These are phyloP conservation scores for Pseudopleuronectes americanus DNA, from an alignment of 2,797 vertebrate genomes.

Conservation along the genomic window DNA sequence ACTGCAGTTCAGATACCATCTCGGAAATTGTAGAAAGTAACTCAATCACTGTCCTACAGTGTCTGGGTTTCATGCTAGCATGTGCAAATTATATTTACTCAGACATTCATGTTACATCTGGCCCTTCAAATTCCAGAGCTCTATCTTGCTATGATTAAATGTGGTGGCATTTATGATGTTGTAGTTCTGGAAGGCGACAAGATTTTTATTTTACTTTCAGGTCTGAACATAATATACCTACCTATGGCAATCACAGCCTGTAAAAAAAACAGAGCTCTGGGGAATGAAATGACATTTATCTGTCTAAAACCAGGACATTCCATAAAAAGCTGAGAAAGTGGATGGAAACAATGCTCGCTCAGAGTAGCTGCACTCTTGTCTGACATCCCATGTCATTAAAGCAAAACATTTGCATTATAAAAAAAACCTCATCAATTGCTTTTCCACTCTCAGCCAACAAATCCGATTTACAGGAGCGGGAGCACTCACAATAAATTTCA, in stretches of 20 bases:
- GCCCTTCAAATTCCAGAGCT: background rate
- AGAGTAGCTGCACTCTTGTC: slow-evolving; percentile 30
- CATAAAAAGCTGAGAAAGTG: slow-evolving; percentile 32
- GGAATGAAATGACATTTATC: slow-evolving; percentile 45
- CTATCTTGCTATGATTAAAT: background rate
- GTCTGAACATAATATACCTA: background rate
- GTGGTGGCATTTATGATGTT: background rate
- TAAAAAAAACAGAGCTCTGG: slow-evolving; percentile 11
- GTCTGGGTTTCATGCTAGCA: background rate
- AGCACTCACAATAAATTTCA: slow-evolving; percentile 24
- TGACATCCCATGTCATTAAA: slow-evolving; percentile 41
- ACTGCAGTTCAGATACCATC: slow-evolving; percentile 3
- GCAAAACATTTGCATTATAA: slow-evolving; percentile 37
- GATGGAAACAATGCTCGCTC: slow-evolving; percentile 32
- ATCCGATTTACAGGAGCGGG: slow-evolving; percentile 34
- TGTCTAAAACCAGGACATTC: slow-evolving; percentile 52
- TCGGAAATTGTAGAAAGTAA: background rate
- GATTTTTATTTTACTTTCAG: background rate
- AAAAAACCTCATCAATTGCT: slow-evolving; percentile 8
- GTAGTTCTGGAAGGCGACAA: slow-evolving; percentile 2
- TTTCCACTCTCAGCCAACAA: slow-evolving; percentile 7
- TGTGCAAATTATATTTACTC: slow-evolving; percentile 10
- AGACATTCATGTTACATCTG: slow-evolving; percentile 2
- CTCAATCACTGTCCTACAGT: background rate
- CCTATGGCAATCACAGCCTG: background rate